Conservation (phyloP, 2,113 vertebrate genomes). For the Pterocles orientalis region DNA sequence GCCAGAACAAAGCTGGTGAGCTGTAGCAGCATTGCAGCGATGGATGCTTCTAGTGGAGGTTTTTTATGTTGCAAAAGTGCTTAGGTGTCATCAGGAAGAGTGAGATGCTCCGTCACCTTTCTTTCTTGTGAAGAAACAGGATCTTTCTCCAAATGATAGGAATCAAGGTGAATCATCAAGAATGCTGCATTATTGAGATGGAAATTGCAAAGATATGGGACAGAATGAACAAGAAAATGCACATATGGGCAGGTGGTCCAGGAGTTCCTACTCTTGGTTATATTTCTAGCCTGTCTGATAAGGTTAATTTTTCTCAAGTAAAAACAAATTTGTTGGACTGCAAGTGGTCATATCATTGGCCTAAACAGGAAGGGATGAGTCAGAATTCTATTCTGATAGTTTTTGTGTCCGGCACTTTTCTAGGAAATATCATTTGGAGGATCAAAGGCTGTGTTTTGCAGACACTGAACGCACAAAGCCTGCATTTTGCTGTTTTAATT, state of each 20-base stretch:
- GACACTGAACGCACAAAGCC: background rate
- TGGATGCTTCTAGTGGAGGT: background rate
- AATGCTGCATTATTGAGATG: background rate
- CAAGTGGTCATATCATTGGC: background rate
- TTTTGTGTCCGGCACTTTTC: background rate
- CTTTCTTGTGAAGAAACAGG: background rate
- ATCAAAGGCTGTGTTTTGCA: background rate
- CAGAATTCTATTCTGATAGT: background rate
- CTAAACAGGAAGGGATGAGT: background rate
- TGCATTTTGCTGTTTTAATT: conserved; percentile 6
- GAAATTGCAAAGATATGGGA: background rate
- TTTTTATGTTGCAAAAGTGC: background rate
- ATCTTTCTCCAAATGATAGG: background rate
- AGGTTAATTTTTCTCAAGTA: background rate
- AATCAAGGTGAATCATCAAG: background rate
- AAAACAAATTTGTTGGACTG: background rate
- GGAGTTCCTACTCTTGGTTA: background rate
- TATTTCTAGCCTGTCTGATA: background rate
- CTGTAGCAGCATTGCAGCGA: background rate
- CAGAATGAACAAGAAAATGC: background rate
- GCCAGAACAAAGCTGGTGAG: background rate
- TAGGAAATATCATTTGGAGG: background rate
- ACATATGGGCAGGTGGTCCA: background rate
- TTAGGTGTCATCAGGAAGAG: background rate
- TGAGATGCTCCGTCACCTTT: background rate